Evolutionary conservation across 2,797 vertebrate species (phyloP), one percentile per base, ranked within the genome.

Genomic region (Labroides dimidiatus): DNA sequence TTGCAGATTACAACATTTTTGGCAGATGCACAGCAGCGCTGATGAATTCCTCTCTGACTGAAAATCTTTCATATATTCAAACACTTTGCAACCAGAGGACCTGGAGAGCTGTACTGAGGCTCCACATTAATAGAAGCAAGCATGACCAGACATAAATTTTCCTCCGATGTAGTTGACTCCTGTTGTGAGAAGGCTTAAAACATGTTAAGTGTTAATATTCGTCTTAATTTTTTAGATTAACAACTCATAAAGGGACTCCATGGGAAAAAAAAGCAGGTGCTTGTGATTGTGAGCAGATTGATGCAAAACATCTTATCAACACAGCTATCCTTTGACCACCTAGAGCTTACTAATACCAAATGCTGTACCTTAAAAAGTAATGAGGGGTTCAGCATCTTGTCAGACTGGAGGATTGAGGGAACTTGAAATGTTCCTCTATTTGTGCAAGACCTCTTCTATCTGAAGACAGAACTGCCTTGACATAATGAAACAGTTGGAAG

Each of bases 1-100:
- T 43, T 0, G 1, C 41, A 2, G 12, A 27, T 50, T 43, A 23
- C 44, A 55, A 75, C 72, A 33, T 37, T 50, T 58, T 57, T 64
- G 17, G 24, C 10, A 8, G 56, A 44, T 48, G 42, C 7, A 37
- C 39, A 33, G 58, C 48, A 68, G 19, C 23, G 6, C 2, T 65
- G 17, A 37, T 53, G 3, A 33, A 45, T 59, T 54, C 30, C 21
- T 44, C 44, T 50, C 20, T 65, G 42, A 23, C 27, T 64, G 36
- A 37, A 61, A 72, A 50, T 15, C 41, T 62, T 21, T 57, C 51
- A 49, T 41, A 42, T 13, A 42, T 69, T 63, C 33, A 21, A 50
- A 17, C 61, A 55, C 51, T 49, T 57, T 53, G 45, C 36, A 24
- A 33, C 13, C 6, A 6, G 44, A 72, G 49, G 64, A 64, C 58